Evolutionary conservation across 2,888 invertebrate genomes (phyloP).

Genomic region (Palloptera scutellata): DNA sequence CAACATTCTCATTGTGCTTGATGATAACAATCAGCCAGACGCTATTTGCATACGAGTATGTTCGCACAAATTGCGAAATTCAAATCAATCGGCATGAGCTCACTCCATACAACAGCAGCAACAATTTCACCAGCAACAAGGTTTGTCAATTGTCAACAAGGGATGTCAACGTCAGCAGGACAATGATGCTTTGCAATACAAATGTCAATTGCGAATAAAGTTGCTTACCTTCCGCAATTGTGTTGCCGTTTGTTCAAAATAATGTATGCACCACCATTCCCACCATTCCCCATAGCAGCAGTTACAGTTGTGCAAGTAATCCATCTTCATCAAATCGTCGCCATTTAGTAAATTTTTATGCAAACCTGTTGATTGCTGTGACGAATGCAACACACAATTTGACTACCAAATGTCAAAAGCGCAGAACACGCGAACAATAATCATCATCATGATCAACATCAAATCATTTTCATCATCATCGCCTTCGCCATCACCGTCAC

Average conservation of each 20-base stretch:
- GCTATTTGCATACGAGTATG: conserved; percentile 20
- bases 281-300: neutral
- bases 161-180: neutral
- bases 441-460: conserved; percentile 9
- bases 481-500: neutral
- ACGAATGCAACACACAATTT: conserved; percentile 23
- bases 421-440: conserved; percentile 11
- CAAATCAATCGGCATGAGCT: conserved; percentile 1
- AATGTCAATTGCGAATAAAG: conserved; percentile 11
- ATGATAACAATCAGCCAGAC: neutral
- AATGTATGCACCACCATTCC: neutral
- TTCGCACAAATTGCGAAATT: conserved; percentile 17
- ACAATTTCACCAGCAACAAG: neutral
- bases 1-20: conserved; percentile 1
- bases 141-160: no score
- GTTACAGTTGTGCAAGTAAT: neutral
- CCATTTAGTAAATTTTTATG: conserved; percentile 7
- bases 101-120: neutral
- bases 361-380: conserved; percentile 11
- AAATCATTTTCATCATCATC: conserved; percentile 4
- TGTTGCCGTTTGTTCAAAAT: no score
- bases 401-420: conserved; percentile 27
- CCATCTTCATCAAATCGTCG: neutral
- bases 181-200: neutral
- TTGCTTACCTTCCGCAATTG: neutral